phyloP scores from a whole-genome alignment of 2,113 vertebrate genomes.

The Nerophis ophidion region DNA sequence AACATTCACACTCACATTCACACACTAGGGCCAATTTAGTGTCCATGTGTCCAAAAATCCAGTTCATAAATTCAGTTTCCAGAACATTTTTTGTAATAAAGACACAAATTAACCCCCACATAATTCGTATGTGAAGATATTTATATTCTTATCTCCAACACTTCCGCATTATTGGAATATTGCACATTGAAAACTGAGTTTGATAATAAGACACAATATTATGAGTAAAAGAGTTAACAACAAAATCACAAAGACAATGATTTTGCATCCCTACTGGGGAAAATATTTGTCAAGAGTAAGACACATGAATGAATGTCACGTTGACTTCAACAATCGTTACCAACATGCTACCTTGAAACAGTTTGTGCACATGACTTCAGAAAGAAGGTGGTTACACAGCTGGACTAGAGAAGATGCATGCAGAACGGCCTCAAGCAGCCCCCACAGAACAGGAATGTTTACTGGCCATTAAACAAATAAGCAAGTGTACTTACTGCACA shows the following conservation, averaged over 20 bases:
- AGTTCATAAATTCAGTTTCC: too few relatives aligned
- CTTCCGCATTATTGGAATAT: too few relatives aligned
- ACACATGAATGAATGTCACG: constrained; percentile 9
- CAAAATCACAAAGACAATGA: background rate
- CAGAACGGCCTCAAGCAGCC: constrained; percentile 24
- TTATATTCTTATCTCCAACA: too few relatives aligned
- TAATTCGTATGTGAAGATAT: too few relatives aligned
- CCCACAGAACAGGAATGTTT: constrained; percentile 49
- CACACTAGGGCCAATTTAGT: too few relatives aligned
- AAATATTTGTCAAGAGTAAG: constrained; percentile 32
- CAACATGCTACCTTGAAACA: constrained; percentile 8
- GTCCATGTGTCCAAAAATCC: too few relatives aligned
- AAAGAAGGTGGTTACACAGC: constrained; percentile 29
- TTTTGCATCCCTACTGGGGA: constrained; percentile 5
- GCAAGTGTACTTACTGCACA: constrained; percentile 24
- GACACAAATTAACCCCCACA: too few relatives aligned
- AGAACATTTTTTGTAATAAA: too few relatives aligned
- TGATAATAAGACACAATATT: too few relatives aligned
- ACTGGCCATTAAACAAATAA: constrained; percentile 45
- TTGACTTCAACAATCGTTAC: constrained; percentile 27
- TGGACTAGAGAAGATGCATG: constrained; percentile 33
- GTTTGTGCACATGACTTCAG: constrained; percentile 2
- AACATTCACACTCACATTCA: too few relatives aligned
- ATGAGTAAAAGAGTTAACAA: background rate
- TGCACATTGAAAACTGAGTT: too few relatives aligned